These are phyloP conservation scores for Cantharis flavilabris DNA, from an alignment of 2,888 invertebrate species.

Conservation along the genomic window DNA sequence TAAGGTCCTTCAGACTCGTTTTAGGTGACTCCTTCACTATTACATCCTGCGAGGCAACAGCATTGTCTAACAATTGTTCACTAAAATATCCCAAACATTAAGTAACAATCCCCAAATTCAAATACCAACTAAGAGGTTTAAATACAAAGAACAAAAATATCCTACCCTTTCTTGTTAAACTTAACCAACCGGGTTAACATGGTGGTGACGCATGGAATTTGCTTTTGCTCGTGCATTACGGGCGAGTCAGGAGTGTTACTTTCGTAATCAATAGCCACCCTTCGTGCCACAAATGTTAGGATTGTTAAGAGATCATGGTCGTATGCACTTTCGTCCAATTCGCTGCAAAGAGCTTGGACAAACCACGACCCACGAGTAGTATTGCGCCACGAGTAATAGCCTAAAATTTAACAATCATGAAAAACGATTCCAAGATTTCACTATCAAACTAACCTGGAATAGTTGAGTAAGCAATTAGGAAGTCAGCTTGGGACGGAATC, in stretches of 20 bases:
- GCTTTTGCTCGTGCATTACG: constrained; percentile 87
- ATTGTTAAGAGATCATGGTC: constrained; percentile 82
- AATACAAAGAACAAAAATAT: not conserved
- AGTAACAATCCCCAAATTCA: not conserved
- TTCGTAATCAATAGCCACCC: constrained; percentile 89
- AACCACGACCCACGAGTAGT: constrained; percentile 96
- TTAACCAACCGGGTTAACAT: constrained; percentile 85
- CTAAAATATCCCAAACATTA: not conserved
- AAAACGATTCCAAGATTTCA: not conserved
- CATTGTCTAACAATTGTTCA: not conserved
- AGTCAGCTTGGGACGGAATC: constrained; percentile 92
- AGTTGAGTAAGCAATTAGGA: constrained; percentile 91
- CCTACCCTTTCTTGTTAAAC: constrained; percentile 57
- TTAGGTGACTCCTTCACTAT: not conserved
- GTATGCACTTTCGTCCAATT: constrained; percentile 73
- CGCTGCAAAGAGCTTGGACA: constrained; percentile 87
- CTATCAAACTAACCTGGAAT: constrained; percentile 72
- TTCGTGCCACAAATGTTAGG: constrained; percentile 82
- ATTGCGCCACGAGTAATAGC: constrained; percentile 94
- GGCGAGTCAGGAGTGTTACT: constrained; percentile 81
- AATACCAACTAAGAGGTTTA: not conserved
- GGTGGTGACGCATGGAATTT: constrained; percentile 89
- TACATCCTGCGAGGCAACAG: not conserved
- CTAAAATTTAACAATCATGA: constrained; percentile 56
- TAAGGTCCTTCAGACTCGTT: not conserved